These are phyloP conservation scores for Oreochromis aureus DNA, from an alignment of 2,113 vertebrate species.

Conservation along the genomic window DNA sequence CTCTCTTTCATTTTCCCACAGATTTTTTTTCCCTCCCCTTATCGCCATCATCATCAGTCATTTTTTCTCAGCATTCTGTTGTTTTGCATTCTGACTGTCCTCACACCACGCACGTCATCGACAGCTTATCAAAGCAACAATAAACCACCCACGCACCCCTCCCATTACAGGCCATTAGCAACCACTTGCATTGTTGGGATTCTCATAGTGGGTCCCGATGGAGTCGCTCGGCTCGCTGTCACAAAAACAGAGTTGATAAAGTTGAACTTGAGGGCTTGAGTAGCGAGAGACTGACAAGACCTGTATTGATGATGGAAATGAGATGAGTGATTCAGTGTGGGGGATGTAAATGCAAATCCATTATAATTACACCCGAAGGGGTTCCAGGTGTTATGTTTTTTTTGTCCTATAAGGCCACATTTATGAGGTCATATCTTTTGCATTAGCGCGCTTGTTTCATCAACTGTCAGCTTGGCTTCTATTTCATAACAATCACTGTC, in stretches of 20 bases:
- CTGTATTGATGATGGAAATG: background rate
- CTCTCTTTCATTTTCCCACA: background rate
- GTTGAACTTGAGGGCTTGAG: background rate
- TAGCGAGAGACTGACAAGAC: background rate
- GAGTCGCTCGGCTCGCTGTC: background rate
- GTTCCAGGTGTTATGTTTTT: background rate
- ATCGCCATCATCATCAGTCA: background rate
- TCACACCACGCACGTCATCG: conserved; percentile 26
- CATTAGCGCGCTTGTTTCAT: background rate
- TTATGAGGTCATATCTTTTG: background rate
- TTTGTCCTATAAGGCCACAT: background rate
- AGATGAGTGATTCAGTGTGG: background rate
- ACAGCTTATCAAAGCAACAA: conserved; percentile 53
- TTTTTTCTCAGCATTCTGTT: background rate
- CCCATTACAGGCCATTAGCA: conserved; percentile 37
- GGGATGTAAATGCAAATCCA: background rate
- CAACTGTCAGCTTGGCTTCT: background rate
- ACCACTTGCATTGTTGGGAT: conserved; percentile 35
- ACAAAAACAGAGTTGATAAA: background rate
- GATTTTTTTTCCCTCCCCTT: background rate
- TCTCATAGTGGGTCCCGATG: conserved; percentile 9
- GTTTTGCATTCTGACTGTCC: conserved; percentile 11
- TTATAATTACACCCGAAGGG: background rate
- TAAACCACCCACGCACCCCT: conserved; percentile 24
- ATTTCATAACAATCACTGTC: background rate